Percentiles rank a stretch among this genome's conserved stretches.
phyloP scores from a whole-genome alignment of 2,797 vertebrate species.

The Steatocranus sp. region DNA sequence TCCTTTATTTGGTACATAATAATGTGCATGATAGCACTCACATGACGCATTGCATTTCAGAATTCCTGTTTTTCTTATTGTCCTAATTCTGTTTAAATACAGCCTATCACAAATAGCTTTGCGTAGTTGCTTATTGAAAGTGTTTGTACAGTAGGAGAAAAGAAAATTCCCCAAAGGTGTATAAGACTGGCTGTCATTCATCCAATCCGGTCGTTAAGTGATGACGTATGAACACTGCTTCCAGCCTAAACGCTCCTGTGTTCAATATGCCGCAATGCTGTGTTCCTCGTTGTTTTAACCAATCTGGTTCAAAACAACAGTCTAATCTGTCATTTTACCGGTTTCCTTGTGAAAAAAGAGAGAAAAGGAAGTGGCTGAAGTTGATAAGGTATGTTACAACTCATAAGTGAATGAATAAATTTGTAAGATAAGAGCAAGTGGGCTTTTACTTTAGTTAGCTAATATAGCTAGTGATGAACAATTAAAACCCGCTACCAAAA shows the following conservation, averaged over 20 bases:
- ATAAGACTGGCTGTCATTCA: neutral
- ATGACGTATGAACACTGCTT: neutral
- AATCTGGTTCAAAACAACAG: neutral
- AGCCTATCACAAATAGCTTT: neutral
- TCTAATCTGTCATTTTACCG: neutral
- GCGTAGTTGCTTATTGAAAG: neutral
- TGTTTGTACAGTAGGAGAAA: neutral
- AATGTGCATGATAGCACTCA: neutral
- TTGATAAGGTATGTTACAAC: neutral
- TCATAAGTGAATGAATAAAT: neutral
- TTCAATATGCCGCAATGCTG: no score
- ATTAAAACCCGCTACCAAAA: neutral
- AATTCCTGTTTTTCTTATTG: neutral
- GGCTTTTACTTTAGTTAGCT: neutral
- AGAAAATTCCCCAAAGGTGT: neutral
- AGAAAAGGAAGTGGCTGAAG: neutral
- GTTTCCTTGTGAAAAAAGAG: neutral
- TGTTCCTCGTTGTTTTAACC: no score
- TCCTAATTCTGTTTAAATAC: neutral
- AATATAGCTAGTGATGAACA: neutral
- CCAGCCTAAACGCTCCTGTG: neutral
- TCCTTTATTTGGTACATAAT: neutral
- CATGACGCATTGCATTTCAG: neutral
- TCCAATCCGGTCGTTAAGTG: neutral
- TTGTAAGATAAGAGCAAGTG: neutral